Evolutionary conservation across 2,888 invertebrate genomes (phyloP), one percentile per base, ranked within the genome.

Genomic region (Notodonta ziczac): DNA sequence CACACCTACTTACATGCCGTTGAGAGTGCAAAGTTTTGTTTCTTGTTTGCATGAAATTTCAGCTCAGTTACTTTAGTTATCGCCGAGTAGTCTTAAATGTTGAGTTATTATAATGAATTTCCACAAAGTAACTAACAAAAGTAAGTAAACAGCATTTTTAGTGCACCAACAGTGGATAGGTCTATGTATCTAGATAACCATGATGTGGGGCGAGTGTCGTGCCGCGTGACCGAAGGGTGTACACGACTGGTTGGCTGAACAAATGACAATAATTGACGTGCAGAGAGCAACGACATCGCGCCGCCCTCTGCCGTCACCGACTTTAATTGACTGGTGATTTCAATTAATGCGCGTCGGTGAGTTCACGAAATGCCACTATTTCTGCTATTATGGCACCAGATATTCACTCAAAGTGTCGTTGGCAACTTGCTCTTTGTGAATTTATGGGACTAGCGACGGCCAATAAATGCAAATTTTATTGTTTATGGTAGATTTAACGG

Each of bases 381-480:
- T 74, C 84, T 84, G 77, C 72, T 80, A 81, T 86, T 86, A 88
- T 85, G 78, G 83, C 77, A 84, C 78, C 83, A 86, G 87, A 90
- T 82, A 90, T 92, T 90, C 89, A 90, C 87, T 91, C 85, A 88
- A 89, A 92, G 88, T 88, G 90, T 90, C 90, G 88, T 90, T 90
- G 86, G 87, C 89, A 91, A 88, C 80, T 90, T 85, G 82, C 89
- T 89, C 82, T 79, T 81, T 83, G 84, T 84, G 83, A 88, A 89
- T 91, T 93, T 92, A 93, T 85, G 88, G 86, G 86, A 83, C 81
- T 84, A 86, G 85, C 83, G 90, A 91, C 89, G 90, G 87, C 90
- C 91, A 90, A 93, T 93, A 93, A 93, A 93, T 93, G 93, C 88
- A 92, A 92, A 93, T 94, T 93, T 93, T 90, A 93, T 92, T 90